Evolutionary conservation across 2,797 vertebrate genomes (phyloP).

Genomic region (Remorina albescens): DNA sequence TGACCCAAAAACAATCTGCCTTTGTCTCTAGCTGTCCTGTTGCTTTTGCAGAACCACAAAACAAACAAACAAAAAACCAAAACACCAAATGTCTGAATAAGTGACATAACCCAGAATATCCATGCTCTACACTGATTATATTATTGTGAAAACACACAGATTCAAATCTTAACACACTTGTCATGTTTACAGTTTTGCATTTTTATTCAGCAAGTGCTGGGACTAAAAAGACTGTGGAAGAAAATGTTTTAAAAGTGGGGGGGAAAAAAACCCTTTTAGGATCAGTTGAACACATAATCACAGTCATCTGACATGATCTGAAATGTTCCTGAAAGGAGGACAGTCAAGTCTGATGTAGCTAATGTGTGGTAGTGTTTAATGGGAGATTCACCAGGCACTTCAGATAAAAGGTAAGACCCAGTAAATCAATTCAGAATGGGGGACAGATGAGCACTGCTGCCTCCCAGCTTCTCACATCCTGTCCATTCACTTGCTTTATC

Average conservation of each 20-base stretch:
- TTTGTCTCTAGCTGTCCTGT: too few relatives aligned
- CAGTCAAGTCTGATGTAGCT: constrained; percentile 26
- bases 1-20: too few relatives aligned
- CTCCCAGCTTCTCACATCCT: constrained; percentile 50
- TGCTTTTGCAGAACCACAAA: too few relatives aligned
- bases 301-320: constrained; percentile 14
- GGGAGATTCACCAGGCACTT: constrained; percentile 49
- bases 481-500: constrained; percentile 57
- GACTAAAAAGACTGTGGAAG: constrained; percentile 43
- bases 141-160: background rate
- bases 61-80: too few relatives aligned
- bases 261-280: constrained; percentile 14
- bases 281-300: constrained; percentile 22
- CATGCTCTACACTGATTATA: background rate
- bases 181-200: constrained; percentile 14
- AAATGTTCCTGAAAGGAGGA: constrained; percentile 13
- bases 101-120: background rate
- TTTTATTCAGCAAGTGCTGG: constrained; percentile 74
- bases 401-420: constrained; percentile 52
- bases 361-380: constrained; percentile 40
- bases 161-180: constrained; percentile 14
- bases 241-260: constrained; percentile 30
- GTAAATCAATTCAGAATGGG: constrained; percentile 52
- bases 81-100: background rate
- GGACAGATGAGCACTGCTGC: constrained; percentile 21